Percentiles rank a stretch among this genome's conserved stretches.
Conservation (phyloP, 2,797 vertebrate genomes). For the Rhinophrynus dorsalis region DNA sequence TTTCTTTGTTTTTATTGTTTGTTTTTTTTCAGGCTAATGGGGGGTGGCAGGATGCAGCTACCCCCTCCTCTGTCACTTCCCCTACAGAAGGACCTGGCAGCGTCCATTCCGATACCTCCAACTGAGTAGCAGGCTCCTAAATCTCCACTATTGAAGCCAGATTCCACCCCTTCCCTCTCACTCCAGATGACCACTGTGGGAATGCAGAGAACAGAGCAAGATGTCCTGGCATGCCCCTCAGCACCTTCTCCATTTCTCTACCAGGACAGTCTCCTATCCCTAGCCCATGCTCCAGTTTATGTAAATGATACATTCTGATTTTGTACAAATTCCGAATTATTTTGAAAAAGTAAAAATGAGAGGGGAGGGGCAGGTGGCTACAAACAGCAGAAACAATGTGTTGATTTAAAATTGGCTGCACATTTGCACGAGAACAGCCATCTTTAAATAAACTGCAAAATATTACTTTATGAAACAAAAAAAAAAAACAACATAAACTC, state of each 20-base stretch:
- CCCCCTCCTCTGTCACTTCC: constrained; percentile 97
- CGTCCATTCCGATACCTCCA: constrained; percentile 98
- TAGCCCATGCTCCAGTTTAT: constrained; percentile 4
- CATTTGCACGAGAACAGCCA: constrained; percentile 21
- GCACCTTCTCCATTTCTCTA: not conserved
- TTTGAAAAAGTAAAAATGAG: not conserved
- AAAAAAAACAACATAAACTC: not conserved
- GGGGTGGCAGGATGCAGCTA: constrained; percentile 96
- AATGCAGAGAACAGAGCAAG: constrained; percentile 34
- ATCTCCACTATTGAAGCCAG: constrained; percentile 36
- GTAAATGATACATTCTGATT: not conserved
- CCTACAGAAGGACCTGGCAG: constrained; percentile 99
- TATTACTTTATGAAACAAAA: not conserved
- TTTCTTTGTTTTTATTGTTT: no score
- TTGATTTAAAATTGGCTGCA: constrained; percentile 37
- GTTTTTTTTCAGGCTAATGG: constrained; percentile 84
- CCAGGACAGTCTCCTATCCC: not conserved
- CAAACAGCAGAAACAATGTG: not conserved
- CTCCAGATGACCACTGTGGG: constrained; percentile 43
- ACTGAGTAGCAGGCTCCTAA: constrained; percentile 81
- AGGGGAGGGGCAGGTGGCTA: not conserved
- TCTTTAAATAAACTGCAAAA: constrained; percentile 16
- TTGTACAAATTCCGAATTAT: not conserved
- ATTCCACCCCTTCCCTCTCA: constrained; percentile 38
- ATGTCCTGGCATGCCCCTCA: constrained; percentile 29